Evolutionary conservation across 2,888 invertebrate genomes (phyloP).

Genomic region (Orthonevra nobilis): DNA sequence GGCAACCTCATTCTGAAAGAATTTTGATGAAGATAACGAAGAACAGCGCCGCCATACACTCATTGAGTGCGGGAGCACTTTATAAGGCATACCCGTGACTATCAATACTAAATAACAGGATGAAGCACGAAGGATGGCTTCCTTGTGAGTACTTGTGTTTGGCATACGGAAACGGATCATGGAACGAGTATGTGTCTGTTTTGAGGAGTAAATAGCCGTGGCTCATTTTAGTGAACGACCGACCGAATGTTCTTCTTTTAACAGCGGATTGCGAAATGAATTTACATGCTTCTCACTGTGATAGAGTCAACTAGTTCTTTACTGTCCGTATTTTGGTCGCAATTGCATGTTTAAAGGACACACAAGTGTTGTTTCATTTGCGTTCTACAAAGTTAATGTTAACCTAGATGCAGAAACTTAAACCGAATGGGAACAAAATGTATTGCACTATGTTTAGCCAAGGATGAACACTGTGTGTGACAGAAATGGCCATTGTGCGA

Average conservation of each 20-base stretch:
- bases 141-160: constrained; percentile 3
- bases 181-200: constrained; percentile 25
- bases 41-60: constrained; percentile 27
- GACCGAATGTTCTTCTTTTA: constrained; percentile 8
- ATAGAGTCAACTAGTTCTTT: no score
- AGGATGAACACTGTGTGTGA: no score
- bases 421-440: no score
- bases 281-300: constrained; percentile 27
- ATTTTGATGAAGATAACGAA: constrained; percentile 49
- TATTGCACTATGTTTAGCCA: no score
- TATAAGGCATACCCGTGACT: background rate
- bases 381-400: no score
- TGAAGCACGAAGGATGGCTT: constrained; percentile 5
- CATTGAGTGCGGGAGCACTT: constrained; percentile 33
- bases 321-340: constrained; percentile 27
- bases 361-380: constrained; percentile 4
- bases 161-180: background rate
- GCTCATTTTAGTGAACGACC: constrained; percentile 38
- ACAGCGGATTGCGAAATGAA: constrained; percentile 13
- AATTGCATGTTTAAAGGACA: constrained; percentile 35
- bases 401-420: no score
- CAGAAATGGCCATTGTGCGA: no score
- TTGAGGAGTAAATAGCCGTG: constrained; percentile 26
- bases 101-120: background rate
- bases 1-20: constrained; percentile 4